These are phyloP conservation scores for Callipepla californica DNA, from an alignment of 2,113 vertebrate genomes.

Conservation along the genomic window DNA sequence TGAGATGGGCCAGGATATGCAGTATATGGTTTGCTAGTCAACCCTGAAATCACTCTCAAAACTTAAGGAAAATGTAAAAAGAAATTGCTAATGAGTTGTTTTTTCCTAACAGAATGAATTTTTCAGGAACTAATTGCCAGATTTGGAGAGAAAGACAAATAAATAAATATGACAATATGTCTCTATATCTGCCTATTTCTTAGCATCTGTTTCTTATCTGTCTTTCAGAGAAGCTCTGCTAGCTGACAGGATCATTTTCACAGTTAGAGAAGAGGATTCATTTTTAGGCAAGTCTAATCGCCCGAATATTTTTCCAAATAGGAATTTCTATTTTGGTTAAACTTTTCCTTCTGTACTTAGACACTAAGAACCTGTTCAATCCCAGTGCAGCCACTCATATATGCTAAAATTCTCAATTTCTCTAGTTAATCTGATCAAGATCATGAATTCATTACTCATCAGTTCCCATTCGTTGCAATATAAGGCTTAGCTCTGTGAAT, in stretches of 20 bases:
- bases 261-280: not conserved
- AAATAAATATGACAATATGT: not conserved
- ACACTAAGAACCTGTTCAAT: not conserved
- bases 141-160: not conserved
- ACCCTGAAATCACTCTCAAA: conserved; percentile 5
- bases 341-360: not conserved
- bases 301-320: conserved; percentile 14
- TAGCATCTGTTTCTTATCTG: not conserved
- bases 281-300: not conserved
- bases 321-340: not conserved
- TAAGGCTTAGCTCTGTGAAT: not conserved
- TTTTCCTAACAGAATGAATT: not conserved
- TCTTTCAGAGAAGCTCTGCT: not conserved
- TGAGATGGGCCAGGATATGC: not conserved
- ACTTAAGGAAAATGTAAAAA: conserved; percentile 4
- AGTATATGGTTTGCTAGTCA: not conserved
- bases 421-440: not conserved
- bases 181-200: not conserved
- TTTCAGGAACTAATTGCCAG: conserved; percentile 28
- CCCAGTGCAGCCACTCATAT: not conserved
- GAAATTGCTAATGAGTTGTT: conserved; percentile 1
- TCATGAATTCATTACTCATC: not conserved
- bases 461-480: not conserved
- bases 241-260: not conserved
- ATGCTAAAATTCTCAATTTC: not conserved